Base-by-base conservation (phyloP, 1,140 invertebrate species). In the Scaptomyza hsui region DNA sequence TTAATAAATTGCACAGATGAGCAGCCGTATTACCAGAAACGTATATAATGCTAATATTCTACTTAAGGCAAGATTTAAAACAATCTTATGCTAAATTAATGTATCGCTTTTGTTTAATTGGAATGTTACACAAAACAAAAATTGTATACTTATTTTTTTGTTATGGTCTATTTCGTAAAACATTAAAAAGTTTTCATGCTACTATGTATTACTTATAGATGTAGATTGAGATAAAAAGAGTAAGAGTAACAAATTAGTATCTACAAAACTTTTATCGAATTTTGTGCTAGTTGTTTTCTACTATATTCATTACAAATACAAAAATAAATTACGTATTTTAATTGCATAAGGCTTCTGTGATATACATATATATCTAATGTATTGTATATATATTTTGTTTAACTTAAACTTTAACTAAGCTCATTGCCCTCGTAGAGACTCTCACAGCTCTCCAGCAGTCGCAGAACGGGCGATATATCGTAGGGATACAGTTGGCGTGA, bases 381-480 rank as follows among this genome's bases (percentile, higher is more conserved):
- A n/a, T 44, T 61, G 21, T 29, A 37, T 49, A 42, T 69, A 60
- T 39, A 48, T 55, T 26, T 19, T 63, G 41, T 52, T 41, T 26
- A 39, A 45, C 12, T 65, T 59, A 59, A 56, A 47, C 55, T 72
- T 81, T 90, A 94, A 90, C 94, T 95, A 85, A 94, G 93, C 79
- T 95, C 94, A 91, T 95, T 96, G 5, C 95, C 95, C 92, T 97
- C 96, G 92, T 97, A 97, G 70, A 97, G 92, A 77, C 95, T 95
- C 89, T 97, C 96, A 91, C 96, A 97, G 69, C 95, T 95, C 90
- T 97, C 95, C 42, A 98, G 92, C 65, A 98, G 92, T 91, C 95
- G 94, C 44, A 97, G 92, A 69, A 98, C 95, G 44, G 97, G 97
- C 89, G 95, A 96, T 78, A 98, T 97, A 91, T 98, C 97, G 89